Conservation (phyloP, 2,888 invertebrate species). For the Odontocolon sp. region DNA sequence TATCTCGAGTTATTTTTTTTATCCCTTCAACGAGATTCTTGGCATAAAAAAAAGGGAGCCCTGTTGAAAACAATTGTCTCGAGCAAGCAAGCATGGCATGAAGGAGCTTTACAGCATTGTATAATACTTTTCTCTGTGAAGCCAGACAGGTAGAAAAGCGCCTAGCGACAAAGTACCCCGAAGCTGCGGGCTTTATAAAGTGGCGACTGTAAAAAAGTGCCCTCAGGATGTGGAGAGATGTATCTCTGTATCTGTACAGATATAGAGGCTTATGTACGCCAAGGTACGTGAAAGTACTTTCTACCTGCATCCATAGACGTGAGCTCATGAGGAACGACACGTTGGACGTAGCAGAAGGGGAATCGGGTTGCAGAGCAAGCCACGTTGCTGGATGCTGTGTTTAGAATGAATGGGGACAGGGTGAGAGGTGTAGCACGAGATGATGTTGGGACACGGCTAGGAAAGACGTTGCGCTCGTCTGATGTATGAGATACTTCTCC, state of each 20-base stretch:
- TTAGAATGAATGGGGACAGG: conserved; percentile 66
- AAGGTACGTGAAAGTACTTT: background rate
- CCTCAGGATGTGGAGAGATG: background rate
- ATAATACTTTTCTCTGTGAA: background rate
- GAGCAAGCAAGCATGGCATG: background rate
- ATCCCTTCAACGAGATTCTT: background rate
- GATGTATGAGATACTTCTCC: conserved; percentile 70
- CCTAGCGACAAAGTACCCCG: conserved; percentile 18
- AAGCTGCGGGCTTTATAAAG: conserved; percentile 23
- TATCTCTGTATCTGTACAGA: background rate
- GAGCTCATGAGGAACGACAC: conserved; percentile 36
- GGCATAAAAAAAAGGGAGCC: background rate
- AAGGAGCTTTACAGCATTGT: background rate
- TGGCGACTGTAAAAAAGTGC: background rate
- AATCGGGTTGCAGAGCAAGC: too few species aligned
- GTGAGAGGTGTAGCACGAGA: conserved; percentile 31
- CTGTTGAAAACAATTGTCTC: conserved; percentile 2
- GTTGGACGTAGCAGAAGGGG: too few species aligned
- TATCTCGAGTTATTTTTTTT: background rate
- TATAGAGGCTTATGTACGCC: background rate
- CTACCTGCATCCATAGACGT: conserved; percentile 2
- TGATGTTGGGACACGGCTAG: conserved; percentile 36
- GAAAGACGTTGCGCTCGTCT: conserved; percentile 46
- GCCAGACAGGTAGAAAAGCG: conserved; percentile 1
- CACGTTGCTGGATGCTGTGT: conserved; percentile 59